Base-by-base conservation (phyloP, 2,113 vertebrate genomes). In the Pseudolaguvia tuberculata region DNA sequence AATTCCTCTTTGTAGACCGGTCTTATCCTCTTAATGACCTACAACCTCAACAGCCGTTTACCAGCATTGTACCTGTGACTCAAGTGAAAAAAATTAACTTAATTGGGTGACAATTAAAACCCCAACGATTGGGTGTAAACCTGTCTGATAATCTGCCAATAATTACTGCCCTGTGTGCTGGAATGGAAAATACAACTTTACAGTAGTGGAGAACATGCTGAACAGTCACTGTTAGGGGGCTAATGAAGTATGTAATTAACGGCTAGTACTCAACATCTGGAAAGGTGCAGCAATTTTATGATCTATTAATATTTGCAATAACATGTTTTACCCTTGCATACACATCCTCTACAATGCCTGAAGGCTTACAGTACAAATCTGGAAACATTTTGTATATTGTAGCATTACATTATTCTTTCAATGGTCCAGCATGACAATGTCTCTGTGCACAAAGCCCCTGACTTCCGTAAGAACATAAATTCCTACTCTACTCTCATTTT, bases 91-190 rank as follows among this genome's bases (percentile, higher is more conserved):
- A 78, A 75, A 71, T 74, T 25, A 61, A 70, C 67, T 72, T 10
- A 57, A 21, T 70, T 73, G 29, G 78, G n/a, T 17, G 68, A 67
- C 59, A 72, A 66, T 69, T 78, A 59, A 71, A 63, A 29, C 57
- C 67, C 27, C 20, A 13, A 71, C 62, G 59, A 27, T 8, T 18
- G 29, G 10, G 63, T 55, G 45, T n/a, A 58, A 13, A 62, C 25
- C 29, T 48, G n/a, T 4, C n/a, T 68, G 48, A 63, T 63, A 70
- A 59, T 55, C 21, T 27, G 67, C 31, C 35, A 20, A n/a, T 50
- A 63, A 72, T 70, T 31, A 57, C 56, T 65, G 51, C 2, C 39
- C 31, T 62, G 59, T 39, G 42, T 10, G 20, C 35, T 14, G 5
- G 14, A n/a, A 13, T 65, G 42, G 39, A 65, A 65, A 39, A 1